Conservation (phyloP, 2,797 vertebrate genomes). For the Geotrypetes seraphini region DNA sequence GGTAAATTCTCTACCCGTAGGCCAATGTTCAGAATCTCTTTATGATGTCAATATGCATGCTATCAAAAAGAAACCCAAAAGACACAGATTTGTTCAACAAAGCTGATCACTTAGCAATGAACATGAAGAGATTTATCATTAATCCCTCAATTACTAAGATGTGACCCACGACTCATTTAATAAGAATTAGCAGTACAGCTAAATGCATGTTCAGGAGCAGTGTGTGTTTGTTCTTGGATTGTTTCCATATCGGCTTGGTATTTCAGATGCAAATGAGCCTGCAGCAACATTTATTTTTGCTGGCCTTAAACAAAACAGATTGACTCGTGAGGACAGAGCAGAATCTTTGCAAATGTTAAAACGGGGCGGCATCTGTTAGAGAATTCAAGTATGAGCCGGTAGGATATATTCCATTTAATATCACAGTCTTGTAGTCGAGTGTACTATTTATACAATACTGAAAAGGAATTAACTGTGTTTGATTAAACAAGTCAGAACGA, state of each 20-base stretch:
- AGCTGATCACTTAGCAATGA: slow-evolving; percentile 11
- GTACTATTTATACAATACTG: no score
- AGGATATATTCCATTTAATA: slow-evolving; percentile 21
- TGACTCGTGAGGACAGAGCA: slow-evolving; percentile 37
- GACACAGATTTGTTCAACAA: no score
- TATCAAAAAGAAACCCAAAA: no score
- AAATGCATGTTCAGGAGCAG: slow-evolving; percentile 31
- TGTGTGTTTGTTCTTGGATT: slow-evolving; percentile 44
- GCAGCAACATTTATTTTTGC: slow-evolving; percentile 53
- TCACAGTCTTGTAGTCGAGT: slow-evolving; percentile 12
- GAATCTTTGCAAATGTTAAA: slow-evolving; percentile 59
- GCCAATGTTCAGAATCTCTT: no score
- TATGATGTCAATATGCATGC: no score
- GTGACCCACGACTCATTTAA: slow-evolving; percentile 16
- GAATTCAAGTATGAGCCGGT: slow-evolving; percentile 23
- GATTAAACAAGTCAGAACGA: no score
- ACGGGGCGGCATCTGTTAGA: slow-evolving; percentile 42
- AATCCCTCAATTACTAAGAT: slow-evolving; percentile 6
- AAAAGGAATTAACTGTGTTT: no score
- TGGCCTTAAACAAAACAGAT: slow-evolving; percentile 42
- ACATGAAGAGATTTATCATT: slow-evolving; percentile 12
- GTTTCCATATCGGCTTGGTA: slow-evolving; percentile 33
- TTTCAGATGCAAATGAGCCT: slow-evolving; percentile 51
- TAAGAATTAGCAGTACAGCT: slow-evolving; percentile 18
- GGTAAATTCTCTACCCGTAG: no score